Base-by-base conservation (phyloP, 2,888 invertebrate genomes). In the Dastarcus helophoroides region DNA sequence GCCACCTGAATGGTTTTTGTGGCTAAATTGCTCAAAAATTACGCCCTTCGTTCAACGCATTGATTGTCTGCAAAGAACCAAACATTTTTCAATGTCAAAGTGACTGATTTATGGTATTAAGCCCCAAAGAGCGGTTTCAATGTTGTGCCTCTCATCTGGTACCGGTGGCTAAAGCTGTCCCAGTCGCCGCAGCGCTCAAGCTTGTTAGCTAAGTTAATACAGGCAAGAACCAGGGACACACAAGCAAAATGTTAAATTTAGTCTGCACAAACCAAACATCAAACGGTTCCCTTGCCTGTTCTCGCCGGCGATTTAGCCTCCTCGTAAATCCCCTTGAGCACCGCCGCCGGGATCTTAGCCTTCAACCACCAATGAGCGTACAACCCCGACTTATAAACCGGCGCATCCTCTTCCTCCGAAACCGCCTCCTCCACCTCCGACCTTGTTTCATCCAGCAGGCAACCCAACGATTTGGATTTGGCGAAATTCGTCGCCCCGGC, bases 301-400 rank as follows among this genome's bases (percentile, higher is more conserved):
- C n/a, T n/a, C 47, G 49, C 42, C 22, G 51, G 44, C 22, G 53
- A 44, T 29, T 55, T 46, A 21, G 58, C 54, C 32, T 57, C 59
- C 48, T 58, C 49, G 38, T 58, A 57, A 47, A 63, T 63, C 27
- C 59, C 62, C 36, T 47, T 53, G 39, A 62, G 64, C 61, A 74
- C 70, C 49, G 66, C 68, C 44, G 68, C 71, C 41, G 82, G 82
- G 56, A 84, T 69, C 54, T 79, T 79, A 56, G 82, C 83, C 70
- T 88, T 88, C 67, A 86, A 77, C 85, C 86, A 88, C 88, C 88
- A 88, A 66, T 88, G 88, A 40, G 85, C 86, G 62, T 88, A 88
- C 62, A 88, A 68, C 52, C 84, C 85, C 26, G 85, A 84, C 36
- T 79, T 79, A 62, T 79, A 88, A 53, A 79, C 67, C 33, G 35